These are phyloP conservation scores for Drosophila triauraria DNA, from an alignment of 1,140 invertebrate species.

Conservation along the genomic window DNA sequence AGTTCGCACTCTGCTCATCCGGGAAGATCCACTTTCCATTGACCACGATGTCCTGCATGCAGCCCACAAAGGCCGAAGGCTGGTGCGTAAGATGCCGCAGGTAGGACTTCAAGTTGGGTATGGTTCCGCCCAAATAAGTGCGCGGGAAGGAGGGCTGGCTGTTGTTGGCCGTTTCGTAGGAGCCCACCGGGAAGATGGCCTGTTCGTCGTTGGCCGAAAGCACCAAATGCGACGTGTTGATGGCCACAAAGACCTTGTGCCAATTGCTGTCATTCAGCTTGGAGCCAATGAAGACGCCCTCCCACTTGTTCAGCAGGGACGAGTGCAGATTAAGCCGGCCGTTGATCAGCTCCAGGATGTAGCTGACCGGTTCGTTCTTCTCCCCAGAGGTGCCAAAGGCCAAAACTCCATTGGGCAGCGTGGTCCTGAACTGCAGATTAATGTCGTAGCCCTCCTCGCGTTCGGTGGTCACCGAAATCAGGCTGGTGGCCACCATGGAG, in stretches of 20 bases:
- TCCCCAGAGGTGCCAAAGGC: slow-evolving; percentile 89
- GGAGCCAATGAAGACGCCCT: slow-evolving; percentile 93
- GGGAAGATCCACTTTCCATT: slow-evolving; percentile 91
- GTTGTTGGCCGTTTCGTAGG: slow-evolving; percentile 90
- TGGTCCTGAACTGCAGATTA: slow-evolving; percentile 95
- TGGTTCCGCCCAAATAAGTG: slow-evolving; percentile 92
- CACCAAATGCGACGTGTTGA: slow-evolving; percentile 93
- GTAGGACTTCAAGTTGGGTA: slow-evolving; percentile 86
- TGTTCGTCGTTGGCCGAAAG: slow-evolving; percentile 94
- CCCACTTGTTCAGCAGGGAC: slow-evolving; percentile 94
- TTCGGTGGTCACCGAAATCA: slow-evolving; percentile 91
- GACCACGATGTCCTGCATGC: slow-evolving; percentile 95
- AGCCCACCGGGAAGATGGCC: slow-evolving; percentile 94
- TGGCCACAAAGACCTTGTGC: slow-evolving; percentile 94
- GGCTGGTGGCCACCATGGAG: slow-evolving; percentile 92
- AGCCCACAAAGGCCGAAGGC: slow-evolving; percentile 93
- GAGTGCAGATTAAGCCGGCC: slow-evolving; percentile 94
- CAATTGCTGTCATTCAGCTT: slow-evolving; percentile 93
- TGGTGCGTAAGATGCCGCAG: slow-evolving; percentile 89
- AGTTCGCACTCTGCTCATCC: slow-evolving; percentile 58
- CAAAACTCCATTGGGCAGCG: slow-evolving; percentile 92
- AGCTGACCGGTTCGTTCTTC: slow-evolving; percentile 88
- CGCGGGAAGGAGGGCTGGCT: slow-evolving; percentile 92
- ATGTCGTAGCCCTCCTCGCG: slow-evolving; percentile 95
- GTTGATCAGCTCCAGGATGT: slow-evolving; percentile 92